A percentile compares a stretch with the other conserved stretches of the same genome.
phyloP scores from a whole-genome alignment of 2,888 invertebrate genomes.

The Schizaphis graminum region DNA sequence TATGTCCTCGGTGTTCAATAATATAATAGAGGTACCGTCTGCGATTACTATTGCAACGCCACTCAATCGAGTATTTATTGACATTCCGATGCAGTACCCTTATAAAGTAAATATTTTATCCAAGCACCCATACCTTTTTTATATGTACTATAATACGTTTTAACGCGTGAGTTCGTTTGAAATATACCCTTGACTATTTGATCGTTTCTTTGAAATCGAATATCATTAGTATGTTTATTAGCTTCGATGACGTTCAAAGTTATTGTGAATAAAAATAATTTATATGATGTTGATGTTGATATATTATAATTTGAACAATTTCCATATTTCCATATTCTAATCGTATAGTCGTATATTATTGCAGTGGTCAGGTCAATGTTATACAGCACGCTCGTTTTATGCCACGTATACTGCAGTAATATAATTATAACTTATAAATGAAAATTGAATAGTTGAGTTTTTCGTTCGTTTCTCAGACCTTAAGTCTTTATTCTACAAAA shows the following conservation, averaged over 20 bases:
- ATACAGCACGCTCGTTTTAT: not conserved
- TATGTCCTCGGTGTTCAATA: not conserved
- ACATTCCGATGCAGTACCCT: not conserved
- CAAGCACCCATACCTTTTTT: constrained; percentile 1
- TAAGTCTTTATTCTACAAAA: not conserved
- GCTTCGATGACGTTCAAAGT: not conserved
- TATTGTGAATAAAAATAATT: not conserved
- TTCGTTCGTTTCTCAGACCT: not conserved
- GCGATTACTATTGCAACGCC: not conserved
- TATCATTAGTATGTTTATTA: not conserved
- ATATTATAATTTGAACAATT: not conserved
- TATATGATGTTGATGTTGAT: not conserved
- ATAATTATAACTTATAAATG: not conserved
- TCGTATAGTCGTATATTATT: not conserved
- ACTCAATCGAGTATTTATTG: not conserved
- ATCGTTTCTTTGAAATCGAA: constrained; percentile 10
- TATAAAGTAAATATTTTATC: not conserved
- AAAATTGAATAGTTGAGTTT: not conserved
- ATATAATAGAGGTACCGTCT: not conserved
- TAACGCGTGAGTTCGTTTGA: constrained; percentile 1
- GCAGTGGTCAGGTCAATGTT: not conserved
- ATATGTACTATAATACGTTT: not conserved
- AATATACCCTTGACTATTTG: not conserved
- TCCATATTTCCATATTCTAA: not conserved
- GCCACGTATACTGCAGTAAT: not conserved